Conservation (phyloP, 2,888 invertebrate species). For the Reticulitermes lucifugus region DNA sequence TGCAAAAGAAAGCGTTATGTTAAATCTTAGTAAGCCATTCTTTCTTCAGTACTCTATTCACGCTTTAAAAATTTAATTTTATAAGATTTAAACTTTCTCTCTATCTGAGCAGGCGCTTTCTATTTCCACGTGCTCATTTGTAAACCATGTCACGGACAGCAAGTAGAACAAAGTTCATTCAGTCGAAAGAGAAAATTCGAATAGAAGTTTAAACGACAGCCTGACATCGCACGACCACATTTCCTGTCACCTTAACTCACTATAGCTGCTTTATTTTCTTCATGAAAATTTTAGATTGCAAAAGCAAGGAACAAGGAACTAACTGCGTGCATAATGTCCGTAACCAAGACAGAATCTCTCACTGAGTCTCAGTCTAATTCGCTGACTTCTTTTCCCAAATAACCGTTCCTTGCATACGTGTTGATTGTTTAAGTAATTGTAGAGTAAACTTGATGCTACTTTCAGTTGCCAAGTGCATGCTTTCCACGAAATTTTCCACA, state of each 20-base stretch:
- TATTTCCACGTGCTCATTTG: conserved; percentile 6
- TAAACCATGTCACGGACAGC: conserved; percentile 15
- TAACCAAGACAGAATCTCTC: not conserved
- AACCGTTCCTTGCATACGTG: conserved; percentile 31
- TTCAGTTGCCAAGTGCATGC: conserved; percentile 11
- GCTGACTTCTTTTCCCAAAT: not conserved
- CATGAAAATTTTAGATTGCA: not conserved
- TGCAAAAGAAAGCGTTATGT: not conserved
- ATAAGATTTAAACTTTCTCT: conserved; percentile 30
- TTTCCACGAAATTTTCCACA: conserved; percentile 36
- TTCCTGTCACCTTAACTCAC: conserved; percentile 34
- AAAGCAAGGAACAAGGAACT: not conserved
- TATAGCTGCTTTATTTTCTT: not conserved
- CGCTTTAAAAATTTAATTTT: not conserved
- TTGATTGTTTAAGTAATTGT: conserved; percentile 40
- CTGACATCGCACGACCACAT: conserved; percentile 7
- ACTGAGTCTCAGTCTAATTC: not conserved
- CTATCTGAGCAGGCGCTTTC: not conserved
- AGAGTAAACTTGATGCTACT: conserved; percentile 28
- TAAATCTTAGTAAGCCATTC: not conserved
- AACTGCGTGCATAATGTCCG: not conserved
- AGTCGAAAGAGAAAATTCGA: conserved; percentile 33
- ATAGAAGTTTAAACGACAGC: conserved; percentile 40
- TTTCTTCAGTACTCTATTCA: not conserved
- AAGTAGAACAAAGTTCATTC: conserved; percentile 40